These are phyloP conservation scores for Zoanthus sansibaricus DNA, from an alignment of 92 coral and sea anemone species.

Conservation along the genomic window DNA sequence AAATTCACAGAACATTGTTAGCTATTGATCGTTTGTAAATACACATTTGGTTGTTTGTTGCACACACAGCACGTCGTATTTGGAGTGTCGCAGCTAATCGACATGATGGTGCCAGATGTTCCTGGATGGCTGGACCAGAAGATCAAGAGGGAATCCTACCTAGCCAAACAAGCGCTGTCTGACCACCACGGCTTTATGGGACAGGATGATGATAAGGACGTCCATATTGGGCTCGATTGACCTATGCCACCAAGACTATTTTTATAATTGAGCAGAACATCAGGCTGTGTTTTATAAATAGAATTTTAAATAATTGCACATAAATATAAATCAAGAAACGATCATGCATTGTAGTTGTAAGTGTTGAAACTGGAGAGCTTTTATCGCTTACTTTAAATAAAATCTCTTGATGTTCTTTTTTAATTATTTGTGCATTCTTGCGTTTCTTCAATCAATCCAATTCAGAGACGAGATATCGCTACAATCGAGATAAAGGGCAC, in stretches of 20 bases:
- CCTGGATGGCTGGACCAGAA: slow-evolving; percentile 79
- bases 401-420: no score
- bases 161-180: slow-evolving; percentile 84
- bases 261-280: not conserved
- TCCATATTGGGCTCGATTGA: slow-evolving; percentile 32
- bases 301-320: not conserved
- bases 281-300: slow-evolving; percentile 1
- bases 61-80: slow-evolving; percentile 80
- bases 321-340: not conserved
- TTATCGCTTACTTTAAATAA: no score
- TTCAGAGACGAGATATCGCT: no score
- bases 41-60: no score
- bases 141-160: slow-evolving; percentile 88
- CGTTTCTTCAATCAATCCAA: no score
- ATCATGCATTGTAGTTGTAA: no score
- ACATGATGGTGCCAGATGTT: slow-evolving; percentile 85
- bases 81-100: slow-evolving; percentile 84
- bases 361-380: no score
- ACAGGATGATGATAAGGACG: slow-evolving; percentile 68
- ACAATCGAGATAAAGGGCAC: no score
- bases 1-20: no score
- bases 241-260: not conserved
- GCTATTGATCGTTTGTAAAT: no score
- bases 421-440: no score
- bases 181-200: slow-evolving; percentile 74